phyloP scores from a whole-genome alignment of 2,797 vertebrate genomes.

The Acrocephalus scirpaceus region DNA sequence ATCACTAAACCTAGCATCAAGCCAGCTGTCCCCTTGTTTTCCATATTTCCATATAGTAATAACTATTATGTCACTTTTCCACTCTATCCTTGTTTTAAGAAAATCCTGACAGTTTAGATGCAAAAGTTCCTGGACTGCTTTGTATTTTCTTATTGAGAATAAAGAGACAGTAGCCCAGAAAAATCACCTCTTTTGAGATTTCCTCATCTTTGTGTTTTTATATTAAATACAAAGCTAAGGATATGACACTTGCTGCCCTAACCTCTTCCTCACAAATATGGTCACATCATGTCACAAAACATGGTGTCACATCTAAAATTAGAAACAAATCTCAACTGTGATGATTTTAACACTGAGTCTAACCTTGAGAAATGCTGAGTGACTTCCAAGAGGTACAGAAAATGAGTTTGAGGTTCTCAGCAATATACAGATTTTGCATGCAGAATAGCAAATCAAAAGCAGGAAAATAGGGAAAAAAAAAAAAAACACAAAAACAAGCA shows the following conservation, averaged over 20 bases:
- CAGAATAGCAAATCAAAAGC: not conserved
- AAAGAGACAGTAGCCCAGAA: not conserved
- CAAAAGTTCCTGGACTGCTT: not conserved
- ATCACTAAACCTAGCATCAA: not conserved
- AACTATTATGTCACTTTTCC: not conserved
- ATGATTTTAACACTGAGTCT: slow-evolving; percentile 35
- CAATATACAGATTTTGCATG: not conserved
- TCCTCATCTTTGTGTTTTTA: not conserved
- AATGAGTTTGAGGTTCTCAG: not conserved
- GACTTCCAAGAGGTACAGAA: not conserved
- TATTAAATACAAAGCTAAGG: not conserved
- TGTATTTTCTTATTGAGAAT: not conserved
- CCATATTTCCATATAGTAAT: not conserved
- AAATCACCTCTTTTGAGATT: not conserved
- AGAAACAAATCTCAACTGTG: slow-evolving; percentile 55
- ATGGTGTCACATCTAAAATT: slow-evolving; percentile 52
- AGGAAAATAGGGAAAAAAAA: not conserved
- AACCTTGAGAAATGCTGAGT: slow-evolving; percentile 37
- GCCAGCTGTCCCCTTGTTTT: not conserved
- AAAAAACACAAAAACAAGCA: not conserved
- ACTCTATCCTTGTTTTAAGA: not conserved
- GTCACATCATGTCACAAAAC: slow-evolving; percentile 57
- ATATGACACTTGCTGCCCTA: not conserved
- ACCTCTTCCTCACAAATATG: not conserved
- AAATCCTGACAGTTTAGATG: not conserved